Evolutionary conservation across 2,888 invertebrate genomes (phyloP), one percentile per base, ranked within the genome.

Genomic region (Cheilosia impressa): DNA sequence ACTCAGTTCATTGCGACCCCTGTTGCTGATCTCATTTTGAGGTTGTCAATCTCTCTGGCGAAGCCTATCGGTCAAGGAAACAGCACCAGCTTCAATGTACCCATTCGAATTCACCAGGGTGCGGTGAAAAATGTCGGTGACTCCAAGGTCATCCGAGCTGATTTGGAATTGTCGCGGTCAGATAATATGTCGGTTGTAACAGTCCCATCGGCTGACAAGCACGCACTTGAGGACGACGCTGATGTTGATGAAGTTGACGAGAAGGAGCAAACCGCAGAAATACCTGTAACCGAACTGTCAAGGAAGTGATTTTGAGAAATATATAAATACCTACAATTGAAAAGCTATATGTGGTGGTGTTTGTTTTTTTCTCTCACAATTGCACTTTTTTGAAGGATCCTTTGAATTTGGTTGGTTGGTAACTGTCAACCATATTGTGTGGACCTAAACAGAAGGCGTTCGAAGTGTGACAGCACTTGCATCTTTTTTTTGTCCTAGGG

Each of bases 1-100:
- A 89, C 90, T 0, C 91, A 91, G 68, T 90, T 90, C 57, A 87
- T 91, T 19, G 89, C 90, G 34, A 90, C 91, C 4, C 91, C 91
- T 38, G 87, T 91, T 38, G 91, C 90, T 0, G 91, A 91, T 83
- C 88, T 91, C 0, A 90, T 91, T 87, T 88, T 91, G 2, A 91
- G 89, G 66, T 90, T 90, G 50, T 90, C 91, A 17, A 90, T 91
- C 9, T 90, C 90, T 15, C 88, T 89, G 50, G 91, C 91, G 17
- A 89, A 89, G 55, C 90, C 89, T 15, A 15, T 76, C 9, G 71
- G 62, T n/a, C 22, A 58, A 27, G 57, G 41, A 6, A 52, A 52
- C n/a, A 3, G 24, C 9, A 71, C 58, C 7, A 53, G 17, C 13
- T 60, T 77, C 10, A 69, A 65, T 47, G 45, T 75, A 1, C 80